These are phyloP conservation scores for Corythaixoides concolor DNA, from an alignment of 2,113 vertebrate genomes.

Conservation along the genomic window DNA sequence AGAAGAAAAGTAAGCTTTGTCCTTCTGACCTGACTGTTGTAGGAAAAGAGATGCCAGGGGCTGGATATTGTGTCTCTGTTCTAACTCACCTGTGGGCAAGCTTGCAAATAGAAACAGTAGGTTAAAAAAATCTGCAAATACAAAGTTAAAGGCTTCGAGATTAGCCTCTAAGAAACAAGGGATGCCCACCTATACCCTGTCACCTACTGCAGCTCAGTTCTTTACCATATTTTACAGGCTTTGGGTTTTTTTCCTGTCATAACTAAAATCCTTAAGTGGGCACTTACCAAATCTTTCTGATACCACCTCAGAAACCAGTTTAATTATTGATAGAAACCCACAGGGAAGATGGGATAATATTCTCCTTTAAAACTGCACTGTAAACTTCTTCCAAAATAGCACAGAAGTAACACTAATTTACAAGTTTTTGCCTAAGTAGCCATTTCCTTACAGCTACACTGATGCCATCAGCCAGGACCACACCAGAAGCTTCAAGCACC, in stretches of 20 bases:
- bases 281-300: not conserved
- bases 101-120: not conserved
- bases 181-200: accelerated
- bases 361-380: not conserved
- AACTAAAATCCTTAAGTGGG: not conserved
- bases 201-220: not conserved
- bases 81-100: not conserved
- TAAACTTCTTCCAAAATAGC: not conserved
- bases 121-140: not conserved
- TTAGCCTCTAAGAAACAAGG: not conserved
- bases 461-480: not conserved
- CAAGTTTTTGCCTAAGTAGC: not conserved
- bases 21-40: not conserved
- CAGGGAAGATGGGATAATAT: not conserved
- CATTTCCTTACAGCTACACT: not conserved
- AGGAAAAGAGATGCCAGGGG: not conserved
- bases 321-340: not conserved
- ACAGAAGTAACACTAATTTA: no score
- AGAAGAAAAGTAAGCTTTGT: not conserved
- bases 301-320: not conserved
- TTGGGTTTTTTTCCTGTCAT: no score
- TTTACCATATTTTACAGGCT: not conserved
- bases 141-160: not conserved
- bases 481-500: not conserved
- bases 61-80: not conserved